These are phyloP conservation scores for Agraylea sexmaculata DNA, from an alignment of 1,140 invertebrate species.

Conservation along the genomic window DNA sequence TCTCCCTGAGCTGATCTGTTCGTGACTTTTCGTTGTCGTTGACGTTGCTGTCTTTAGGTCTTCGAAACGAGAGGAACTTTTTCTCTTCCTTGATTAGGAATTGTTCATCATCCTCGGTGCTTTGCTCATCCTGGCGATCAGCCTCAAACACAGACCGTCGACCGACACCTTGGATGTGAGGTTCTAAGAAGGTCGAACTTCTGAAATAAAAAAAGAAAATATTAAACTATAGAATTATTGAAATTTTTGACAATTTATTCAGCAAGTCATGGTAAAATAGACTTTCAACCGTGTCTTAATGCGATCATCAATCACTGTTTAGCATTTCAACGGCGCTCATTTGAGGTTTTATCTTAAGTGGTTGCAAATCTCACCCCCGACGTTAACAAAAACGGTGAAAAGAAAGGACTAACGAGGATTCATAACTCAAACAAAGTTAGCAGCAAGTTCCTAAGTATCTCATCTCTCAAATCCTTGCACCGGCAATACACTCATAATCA, in stretches of 20 bases:
- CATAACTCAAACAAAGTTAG: slow-evolving; percentile 18
- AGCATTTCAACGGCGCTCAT: not conserved
- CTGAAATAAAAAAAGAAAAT: slow-evolving; percentile 29
- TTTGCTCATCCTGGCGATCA: slow-evolving; percentile 36
- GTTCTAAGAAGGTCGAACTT: slow-evolving; percentile 39
- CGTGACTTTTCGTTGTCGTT: slow-evolving; percentile 11
- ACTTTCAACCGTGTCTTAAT: slow-evolving; percentile 5
- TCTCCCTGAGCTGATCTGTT: slow-evolving; percentile 14
- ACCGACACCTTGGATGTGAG: slow-evolving; percentile 37
- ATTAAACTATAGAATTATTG: slow-evolving; percentile 1
- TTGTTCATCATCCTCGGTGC: slow-evolving; percentile 39
- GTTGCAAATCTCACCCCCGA: too few relatives aligned
- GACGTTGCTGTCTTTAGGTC: not conserved
- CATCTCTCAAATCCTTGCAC: too few relatives aligned
- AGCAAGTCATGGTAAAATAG: too few relatives aligned
- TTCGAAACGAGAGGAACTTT: slow-evolving; percentile 8
- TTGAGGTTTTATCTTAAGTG: too few relatives aligned
- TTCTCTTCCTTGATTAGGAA: slow-evolving; percentile 26
- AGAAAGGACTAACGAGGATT: slow-evolving; percentile 14
- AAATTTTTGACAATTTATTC: too few relatives aligned
- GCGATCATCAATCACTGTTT: not conserved
- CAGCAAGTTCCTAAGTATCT: too few relatives aligned
- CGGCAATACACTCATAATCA: too few relatives aligned
- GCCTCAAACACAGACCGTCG: slow-evolving; percentile 33
- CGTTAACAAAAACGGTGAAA: too few relatives aligned